Evolutionary conservation across 2,113 vertebrate genomes (phyloP).

Genomic region (Chloebia gouldiae): DNA sequence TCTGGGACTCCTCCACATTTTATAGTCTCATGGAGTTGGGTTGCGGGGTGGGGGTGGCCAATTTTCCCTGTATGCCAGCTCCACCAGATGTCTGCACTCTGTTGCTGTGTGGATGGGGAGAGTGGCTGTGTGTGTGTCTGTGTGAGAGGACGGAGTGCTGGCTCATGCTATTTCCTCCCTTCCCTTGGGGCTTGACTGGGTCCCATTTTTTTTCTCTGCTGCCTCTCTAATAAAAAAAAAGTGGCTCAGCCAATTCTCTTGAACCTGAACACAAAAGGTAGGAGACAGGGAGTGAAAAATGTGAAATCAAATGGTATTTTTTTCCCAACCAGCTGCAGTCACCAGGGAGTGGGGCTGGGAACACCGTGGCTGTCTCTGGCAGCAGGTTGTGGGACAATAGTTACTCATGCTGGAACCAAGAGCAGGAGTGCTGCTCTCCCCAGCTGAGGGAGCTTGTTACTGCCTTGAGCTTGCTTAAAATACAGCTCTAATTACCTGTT

Average conservation of each 20-base stretch:
- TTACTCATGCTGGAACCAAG: neutral
- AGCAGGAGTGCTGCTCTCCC: neutral
- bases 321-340: neutral
- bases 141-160: neutral
- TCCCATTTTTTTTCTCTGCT: neutral
- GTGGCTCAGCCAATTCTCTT: constrained; percentile 33
- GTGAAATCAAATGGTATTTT: constrained; percentile 10
- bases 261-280: constrained; percentile 10
- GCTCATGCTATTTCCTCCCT: constrained; percentile 10
- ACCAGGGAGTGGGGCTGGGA: neutral
- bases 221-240: neutral
- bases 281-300: constrained; percentile 43
- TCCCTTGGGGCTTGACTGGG: constrained; percentile 10
- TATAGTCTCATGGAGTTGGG: neutral
- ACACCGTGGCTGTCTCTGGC: accelerated
- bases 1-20: neutral
- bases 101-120: neutral
- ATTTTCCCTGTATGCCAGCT: neutral
- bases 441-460: neutral
- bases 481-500: constrained; percentile 59
- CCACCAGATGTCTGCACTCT: neutral
- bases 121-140: neutral
- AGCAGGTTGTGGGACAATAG: neutral
- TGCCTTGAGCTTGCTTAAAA: constrained; percentile 2
- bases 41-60: neutral